Evolutionary conservation across 2,888 invertebrate genomes (phyloP), one percentile per base, ranked within the genome.

Genomic region (Drosophila tripunctata): DNA sequence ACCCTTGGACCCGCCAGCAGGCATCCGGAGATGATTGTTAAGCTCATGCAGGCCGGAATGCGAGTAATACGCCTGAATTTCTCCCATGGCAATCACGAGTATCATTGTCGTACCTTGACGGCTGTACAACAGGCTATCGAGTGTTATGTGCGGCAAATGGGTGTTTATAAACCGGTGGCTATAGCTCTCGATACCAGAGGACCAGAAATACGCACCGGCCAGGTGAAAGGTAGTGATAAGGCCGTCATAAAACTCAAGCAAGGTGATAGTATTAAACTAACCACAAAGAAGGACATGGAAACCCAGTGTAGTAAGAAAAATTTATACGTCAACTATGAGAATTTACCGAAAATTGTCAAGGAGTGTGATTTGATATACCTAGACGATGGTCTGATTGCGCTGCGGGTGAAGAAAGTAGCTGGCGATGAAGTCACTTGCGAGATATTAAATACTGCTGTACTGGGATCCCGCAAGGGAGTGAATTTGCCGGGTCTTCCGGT

Each of bases 171-270:
- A 90, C 95, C 98, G 0, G 93, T 99, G 38, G 99, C 98, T 24
- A 96, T 99, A 88, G 99, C 99, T 19, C 92, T 99, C 65, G 99
- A 99, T 88, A 99, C 99, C 2, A 99, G 98, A 91, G 99, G 99
- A 1, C 99, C 99, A 0, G 99, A 99, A 92, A 99, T 99, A 89
- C 95, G 99, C 87, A 99, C 99, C 54, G 99, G 99, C 4, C 93
- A 98, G 22, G 92, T 99, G 67, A 95, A 96, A 90, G 98, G 97
- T 61, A 98, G 97, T 93, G 93, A 95, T 92, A 82, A 83, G 12
- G 97, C 96, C 0, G 98, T 98, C 92, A 94, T 99, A 0, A 96
- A 96, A 87, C 93, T 99, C 64, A 94, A 94, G 84, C 95, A 95
- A 77, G 97, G 97, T n/a, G 95, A 94, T 2, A 93, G 92, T 19